Percentiles rank a stretch among this genome's conserved stretches.
Evolutionary conservation across 2,797 vertebrate genomes (phyloP).

Genomic region (Microchirus variegatus): DNA sequence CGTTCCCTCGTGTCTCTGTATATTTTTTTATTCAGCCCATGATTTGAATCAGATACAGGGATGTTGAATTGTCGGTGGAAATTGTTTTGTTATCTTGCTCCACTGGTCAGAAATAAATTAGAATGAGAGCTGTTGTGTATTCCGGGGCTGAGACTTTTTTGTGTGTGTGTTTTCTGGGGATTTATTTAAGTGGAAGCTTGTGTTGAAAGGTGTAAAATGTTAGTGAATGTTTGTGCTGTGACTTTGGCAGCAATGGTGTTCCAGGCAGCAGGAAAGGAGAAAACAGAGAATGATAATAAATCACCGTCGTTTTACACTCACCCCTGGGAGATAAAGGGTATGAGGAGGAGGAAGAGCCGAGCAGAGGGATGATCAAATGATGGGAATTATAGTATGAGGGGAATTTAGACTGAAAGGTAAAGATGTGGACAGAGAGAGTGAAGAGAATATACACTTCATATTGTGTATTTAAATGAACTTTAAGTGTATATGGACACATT

Average conservation of each 20-base stretch:
- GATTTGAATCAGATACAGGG: constrained; percentile 19
- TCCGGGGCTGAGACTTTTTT: background rate
- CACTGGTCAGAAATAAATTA: constrained; percentile 22
- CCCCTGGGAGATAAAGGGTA: constrained; percentile 24
- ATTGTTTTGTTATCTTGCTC: constrained; percentile 30
- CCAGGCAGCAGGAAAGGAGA: constrained; percentile 62
- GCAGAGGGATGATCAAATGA: constrained; percentile 34
- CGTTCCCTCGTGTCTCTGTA: constrained; percentile 8
- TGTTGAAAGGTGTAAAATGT: constrained; percentile 22
- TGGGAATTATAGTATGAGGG: constrained; percentile 9
- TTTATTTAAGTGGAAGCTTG: constrained; percentile 13
- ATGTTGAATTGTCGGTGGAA: constrained; percentile 19
- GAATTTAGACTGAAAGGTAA: constrained; percentile 2
- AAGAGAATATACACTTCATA: background rate
- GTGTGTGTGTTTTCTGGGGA: background rate
- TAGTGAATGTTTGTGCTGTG: constrained; percentile 32
- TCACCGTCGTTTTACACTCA: constrained; percentile 59
- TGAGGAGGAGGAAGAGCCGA: constrained; percentile 17
- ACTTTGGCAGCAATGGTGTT: constrained; percentile 56
- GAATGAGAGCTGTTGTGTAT: background rate
- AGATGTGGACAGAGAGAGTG: background rate
- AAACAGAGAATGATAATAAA: constrained; percentile 63
- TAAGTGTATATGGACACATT: background rate
- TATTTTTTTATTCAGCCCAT: constrained; percentile 25
- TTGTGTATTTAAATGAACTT: background rate